These are phyloP conservation scores for Baronia brevicornis DNA, from an alignment of 2,888 invertebrate genomes.

Conservation along the genomic window DNA sequence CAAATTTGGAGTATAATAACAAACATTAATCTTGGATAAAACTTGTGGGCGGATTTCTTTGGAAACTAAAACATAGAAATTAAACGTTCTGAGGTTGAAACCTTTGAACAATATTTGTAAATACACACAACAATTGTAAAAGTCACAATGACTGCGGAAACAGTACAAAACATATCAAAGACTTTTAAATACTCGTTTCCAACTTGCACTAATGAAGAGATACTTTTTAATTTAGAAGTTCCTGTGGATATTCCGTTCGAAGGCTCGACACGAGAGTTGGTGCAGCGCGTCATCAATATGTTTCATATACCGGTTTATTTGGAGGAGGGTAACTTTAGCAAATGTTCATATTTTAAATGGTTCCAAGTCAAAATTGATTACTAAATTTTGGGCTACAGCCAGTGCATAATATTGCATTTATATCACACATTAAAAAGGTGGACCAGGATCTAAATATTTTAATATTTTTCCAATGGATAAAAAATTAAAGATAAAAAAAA, in stretches of 20 bases:
- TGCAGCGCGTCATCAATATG: conserved; percentile 78
- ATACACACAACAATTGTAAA: background rate
- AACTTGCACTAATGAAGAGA: conserved; percentile 71
- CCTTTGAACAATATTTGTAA: conserved; percentile 1
- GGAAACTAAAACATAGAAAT: too few relatives aligned
- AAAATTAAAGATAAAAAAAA: background rate
- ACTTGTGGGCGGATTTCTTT: too few relatives aligned
- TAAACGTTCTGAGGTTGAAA: too few relatives aligned
- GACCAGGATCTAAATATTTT: too few relatives aligned
- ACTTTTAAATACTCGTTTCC: conserved; percentile 71
- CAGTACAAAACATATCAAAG: conserved; percentile 38
- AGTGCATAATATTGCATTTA: too few relatives aligned
- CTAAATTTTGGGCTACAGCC: too few relatives aligned
- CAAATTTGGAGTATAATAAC: too few relatives aligned
- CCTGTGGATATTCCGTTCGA: conserved; percentile 77
- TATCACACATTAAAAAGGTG: too few relatives aligned
- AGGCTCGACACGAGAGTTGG: conserved; percentile 77
- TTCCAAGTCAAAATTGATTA: too few relatives aligned
- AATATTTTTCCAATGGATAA: too few relatives aligned
- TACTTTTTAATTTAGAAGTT: conserved; percentile 75
- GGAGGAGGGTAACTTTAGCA: conserved; percentile 77
- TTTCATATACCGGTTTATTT: conserved; percentile 82
- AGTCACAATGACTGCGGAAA: conserved; percentile 48
- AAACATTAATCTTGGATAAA: too few relatives aligned
- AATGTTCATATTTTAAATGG: too few relatives aligned